Evolutionary conservation across 2,113 vertebrate genomes (phyloP).

Genomic region (Neolamprologus toae): DNA sequence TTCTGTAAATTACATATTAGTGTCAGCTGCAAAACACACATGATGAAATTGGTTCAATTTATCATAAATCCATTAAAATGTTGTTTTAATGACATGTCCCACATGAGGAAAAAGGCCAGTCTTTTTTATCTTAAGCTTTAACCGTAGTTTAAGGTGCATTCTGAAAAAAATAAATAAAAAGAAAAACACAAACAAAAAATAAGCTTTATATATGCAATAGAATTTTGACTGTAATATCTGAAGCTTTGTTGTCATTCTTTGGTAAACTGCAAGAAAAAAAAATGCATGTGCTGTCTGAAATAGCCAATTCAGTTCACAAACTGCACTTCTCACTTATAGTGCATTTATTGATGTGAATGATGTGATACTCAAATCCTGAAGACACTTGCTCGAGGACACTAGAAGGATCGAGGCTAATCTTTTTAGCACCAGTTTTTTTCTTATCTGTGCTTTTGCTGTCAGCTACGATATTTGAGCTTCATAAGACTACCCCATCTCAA

Average conservation of each 20-base stretch:
- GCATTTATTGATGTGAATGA: not conserved
- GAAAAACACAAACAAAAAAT: not conserved
- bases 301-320: not conserved
- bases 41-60: not conserved
- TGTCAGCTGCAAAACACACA: not conserved
- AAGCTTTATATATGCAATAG: not conserved
- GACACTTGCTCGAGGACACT: not conserved
- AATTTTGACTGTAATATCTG: not conserved
- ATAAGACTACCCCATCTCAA: not conserved
- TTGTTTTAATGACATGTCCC: not conserved
- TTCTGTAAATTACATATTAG: not conserved
- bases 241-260: not conserved
- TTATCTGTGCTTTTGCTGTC: not conserved
- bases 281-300: not conserved
- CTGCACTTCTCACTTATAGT: not conserved
- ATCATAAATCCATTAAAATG: not conserved
- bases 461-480: slow-evolving; percentile 1
- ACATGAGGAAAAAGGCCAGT: not conserved
- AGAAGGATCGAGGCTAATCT: not conserved
- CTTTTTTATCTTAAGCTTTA: not conserved
- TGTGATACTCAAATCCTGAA: not conserved
- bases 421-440: not conserved
- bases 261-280: not conserved
- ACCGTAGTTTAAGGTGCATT: not conserved
- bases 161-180: not conserved